Evolutionary conservation across 2,888 invertebrate species (phyloP), one percentile per base, ranked within the genome.

Genomic region (Orthosia cruda): DNA sequence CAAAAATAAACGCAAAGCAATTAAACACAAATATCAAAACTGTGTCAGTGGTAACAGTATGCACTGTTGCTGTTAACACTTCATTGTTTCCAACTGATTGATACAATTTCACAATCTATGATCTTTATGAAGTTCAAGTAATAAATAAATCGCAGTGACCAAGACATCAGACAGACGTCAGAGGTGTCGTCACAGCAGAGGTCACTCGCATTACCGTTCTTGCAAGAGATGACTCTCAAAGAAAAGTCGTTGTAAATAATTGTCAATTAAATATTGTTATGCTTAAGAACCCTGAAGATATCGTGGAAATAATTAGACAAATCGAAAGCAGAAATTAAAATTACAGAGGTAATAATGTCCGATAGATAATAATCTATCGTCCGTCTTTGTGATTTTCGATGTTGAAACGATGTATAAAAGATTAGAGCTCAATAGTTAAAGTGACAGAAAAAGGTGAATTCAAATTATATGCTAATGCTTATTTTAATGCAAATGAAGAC

Each of bases 231-330:
- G 77, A 72, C 66, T 81, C 81, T 85, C 61, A 78, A 65, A 84
- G 78, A 85, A 88, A 86, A 84, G 80, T 85, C 81, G 85, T 77
- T 75, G 50, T 68, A 50, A 5, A 69, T 83, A 79, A 85, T 83
- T 85, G 65, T 69, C 64, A 79, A 78, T 85, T 70, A 79, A 80
- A 84, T 74, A 79, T 73, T 81, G 70, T 73, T 52, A 67, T 63
- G 40, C 55, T 76, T 50, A 73, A 74, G 61, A 71, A 77, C 80
- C 52, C 54, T 50, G 26, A 70, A 69, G 57, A 26, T 61, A 23
- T 67, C 49, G 70, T 57, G 61, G 47, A 45, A 67, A 74, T 62
- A 64, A 78, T 71, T 57, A 26, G 23, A 80, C 20, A 18, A 50
- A 68, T 74, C 45, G 55, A 71, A 75, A 74, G 50, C 61, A 65